A percentile compares a stretch with the other conserved stretches of the same genome.
Conservation (phyloP, 2,113 vertebrate species). For the Vidua macroura region DNA sequence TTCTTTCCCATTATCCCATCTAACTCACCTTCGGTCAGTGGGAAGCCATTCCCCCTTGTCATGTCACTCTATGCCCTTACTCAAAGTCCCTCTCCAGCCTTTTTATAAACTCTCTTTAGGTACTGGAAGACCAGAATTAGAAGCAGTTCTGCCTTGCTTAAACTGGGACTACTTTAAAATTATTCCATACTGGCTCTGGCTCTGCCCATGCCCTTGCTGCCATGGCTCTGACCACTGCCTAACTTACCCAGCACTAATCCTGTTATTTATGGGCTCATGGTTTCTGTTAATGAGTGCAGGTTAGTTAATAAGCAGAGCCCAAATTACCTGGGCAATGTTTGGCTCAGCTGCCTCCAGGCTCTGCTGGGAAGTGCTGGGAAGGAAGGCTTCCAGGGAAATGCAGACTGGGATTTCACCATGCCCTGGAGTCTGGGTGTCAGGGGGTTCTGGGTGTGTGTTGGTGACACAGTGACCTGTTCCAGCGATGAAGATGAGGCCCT, state of each 20-base stretch:
- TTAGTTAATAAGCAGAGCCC: constrained; percentile 9
- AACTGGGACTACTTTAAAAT: neutral
- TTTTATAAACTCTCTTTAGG: neutral
- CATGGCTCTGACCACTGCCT: neutral
- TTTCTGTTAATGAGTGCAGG: neutral
- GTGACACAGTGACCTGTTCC: neutral
- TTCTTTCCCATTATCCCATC: neutral
- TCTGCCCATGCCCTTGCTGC: neutral
- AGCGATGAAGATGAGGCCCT: constrained; percentile 87
- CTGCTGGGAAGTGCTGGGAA: neutral
- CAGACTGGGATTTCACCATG: neutral
- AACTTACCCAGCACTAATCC: neutral
- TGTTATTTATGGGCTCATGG: neutral
- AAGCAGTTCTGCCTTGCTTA: neutral
- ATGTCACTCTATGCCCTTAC: neutral
- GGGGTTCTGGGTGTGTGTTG: neutral
- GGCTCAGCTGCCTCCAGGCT: neutral
- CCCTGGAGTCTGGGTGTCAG: neutral
- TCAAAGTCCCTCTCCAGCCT: neutral
- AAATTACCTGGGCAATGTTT: neutral
- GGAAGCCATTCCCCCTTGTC: neutral
- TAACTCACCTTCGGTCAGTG: neutral
- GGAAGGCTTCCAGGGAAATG: neutral
- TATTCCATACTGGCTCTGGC: neutral
- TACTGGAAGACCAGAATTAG: neutral